Evolutionary conservation across 2,888 invertebrate species (phyloP), one percentile per base, ranked within the genome.

Genomic region (Elegia similella): DNA sequence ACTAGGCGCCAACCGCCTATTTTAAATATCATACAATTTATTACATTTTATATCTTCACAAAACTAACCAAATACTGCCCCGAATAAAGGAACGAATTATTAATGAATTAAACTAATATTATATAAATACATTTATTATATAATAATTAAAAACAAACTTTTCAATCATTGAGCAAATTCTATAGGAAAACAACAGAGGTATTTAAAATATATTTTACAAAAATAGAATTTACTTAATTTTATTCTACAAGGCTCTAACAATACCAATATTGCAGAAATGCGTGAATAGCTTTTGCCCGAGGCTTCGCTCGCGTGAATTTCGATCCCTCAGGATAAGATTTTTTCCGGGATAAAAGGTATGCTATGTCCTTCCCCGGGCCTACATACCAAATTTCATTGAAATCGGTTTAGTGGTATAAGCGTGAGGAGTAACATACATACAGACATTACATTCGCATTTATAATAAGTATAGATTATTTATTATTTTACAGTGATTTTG

Each of bases 1-100:
- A 73, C 72, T 63, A 2, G 52, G 34, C 30, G 17, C 12, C n/a
- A 8, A 44, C 12, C 29, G 32, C 53, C 29, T 17, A 44, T 34
- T 44, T 30, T 13, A 47, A 55, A 34, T 43, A 43, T 43, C 43
- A 30, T 53, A 42, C 16, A 56, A 60, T 56, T 56, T 58, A 47
- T 52, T 55, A 57, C 38, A 60, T 30, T 38, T 54, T 16, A 1
- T 30, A 23, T 47, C n/a, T 47, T 6, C n/a, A n/a, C 17, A 32
- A 46, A 34, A 34, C 30, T 17, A 10, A 34, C 12, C 12, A 38
- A 38, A 38, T 38, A 38, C 38, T 38, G n/a, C n/a, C 38, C 38
- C 38, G 12, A n/a, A 23, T 23, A n/a, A 38, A 38, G n/a, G 38
- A 38, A 38, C 38, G 0, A n/a, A 12, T 12, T 10, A 12, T 12